phyloP scores from a whole-genome alignment of 2,888 invertebrate genomes.

The Napeogenes inachia region DNA sequence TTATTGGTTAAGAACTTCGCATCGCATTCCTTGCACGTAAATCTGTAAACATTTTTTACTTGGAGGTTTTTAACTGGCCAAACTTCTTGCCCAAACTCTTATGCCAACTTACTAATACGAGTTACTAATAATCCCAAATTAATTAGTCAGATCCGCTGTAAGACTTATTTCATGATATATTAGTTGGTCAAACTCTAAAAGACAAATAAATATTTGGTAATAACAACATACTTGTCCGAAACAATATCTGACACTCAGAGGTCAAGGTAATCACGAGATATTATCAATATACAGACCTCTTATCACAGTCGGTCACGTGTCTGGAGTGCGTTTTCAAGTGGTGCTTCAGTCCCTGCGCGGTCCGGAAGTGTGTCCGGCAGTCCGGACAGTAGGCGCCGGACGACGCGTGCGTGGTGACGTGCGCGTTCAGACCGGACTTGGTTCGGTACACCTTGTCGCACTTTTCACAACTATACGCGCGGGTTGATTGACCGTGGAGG shows the following conservation, averaged over 20 bases:
- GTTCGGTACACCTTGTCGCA: slow-evolving; percentile 35
- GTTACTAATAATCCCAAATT: too few relatives aligned
- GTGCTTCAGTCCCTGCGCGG: slow-evolving; percentile 36
- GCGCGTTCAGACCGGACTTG: slow-evolving; percentile 31
- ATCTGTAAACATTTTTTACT: slow-evolving; percentile 37
- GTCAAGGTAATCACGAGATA: too few relatives aligned
- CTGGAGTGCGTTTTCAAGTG: slow-evolving; percentile 50
- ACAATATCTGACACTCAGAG: too few relatives aligned
- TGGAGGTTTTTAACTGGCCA: too few relatives aligned
- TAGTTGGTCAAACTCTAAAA: too few relatives aligned
- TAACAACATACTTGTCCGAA: too few relatives aligned
- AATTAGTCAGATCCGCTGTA: too few relatives aligned
- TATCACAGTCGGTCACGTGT: slow-evolving; percentile 43
- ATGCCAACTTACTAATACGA: too few relatives aligned
- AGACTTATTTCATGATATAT: too few relatives aligned
- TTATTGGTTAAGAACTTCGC: slow-evolving; percentile 45
- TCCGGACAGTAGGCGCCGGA: slow-evolving; percentile 29
- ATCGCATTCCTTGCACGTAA: slow-evolving; percentile 52
- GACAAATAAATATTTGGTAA: too few relatives aligned
- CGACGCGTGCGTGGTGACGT: slow-evolving; percentile 33
- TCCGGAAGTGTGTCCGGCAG: slow-evolving; percentile 40
- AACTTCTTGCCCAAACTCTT: too few relatives aligned
- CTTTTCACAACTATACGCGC: slow-evolving; percentile 25
- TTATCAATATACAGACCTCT: slow-evolving; percentile 36
- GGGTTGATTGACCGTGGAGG: slow-evolving; percentile 32